Percentiles rank a stretch among this genome's conserved stretches.
Conservation (phyloP, 1,140 invertebrate genomes). For the Trinorchestia longiramus region DNA sequence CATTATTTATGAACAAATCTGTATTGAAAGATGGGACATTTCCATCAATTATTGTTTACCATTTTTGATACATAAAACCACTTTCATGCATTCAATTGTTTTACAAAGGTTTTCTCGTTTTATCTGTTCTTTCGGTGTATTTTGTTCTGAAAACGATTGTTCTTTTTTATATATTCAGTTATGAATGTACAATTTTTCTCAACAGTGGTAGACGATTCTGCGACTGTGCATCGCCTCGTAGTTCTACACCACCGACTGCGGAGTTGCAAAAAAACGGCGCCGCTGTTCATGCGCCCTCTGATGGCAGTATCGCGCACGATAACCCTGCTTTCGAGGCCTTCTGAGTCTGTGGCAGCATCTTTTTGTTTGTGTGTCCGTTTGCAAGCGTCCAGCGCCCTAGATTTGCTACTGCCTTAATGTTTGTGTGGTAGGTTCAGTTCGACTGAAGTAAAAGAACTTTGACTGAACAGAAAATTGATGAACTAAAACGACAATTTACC, state of each 20-base stretch:
- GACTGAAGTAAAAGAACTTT: too few relatives aligned
- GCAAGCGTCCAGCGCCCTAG: too few relatives aligned
- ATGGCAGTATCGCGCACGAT: not conserved
- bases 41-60: too few relatives aligned
- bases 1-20: too few relatives aligned
- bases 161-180: not conserved
- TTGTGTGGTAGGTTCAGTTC: too few relatives aligned
- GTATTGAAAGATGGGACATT: too few relatives aligned
- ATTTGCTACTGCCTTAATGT: too few relatives aligned
- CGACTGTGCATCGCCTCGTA: not conserved
- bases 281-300: not conserved
- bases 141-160: not conserved
- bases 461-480: too few relatives aligned
- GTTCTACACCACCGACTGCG: not conserved
- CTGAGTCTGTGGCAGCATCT: not conserved
- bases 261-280: not conserved
- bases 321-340: not conserved
- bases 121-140: not conserved
- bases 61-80: too few relatives aligned
- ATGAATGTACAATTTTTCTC: not conserved
- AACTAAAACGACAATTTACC: too few relatives aligned
- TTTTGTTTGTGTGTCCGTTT: too few relatives aligned
- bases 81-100: not conserved
- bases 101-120: not conserved
- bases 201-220: not conserved